Conservation (phyloP, 2,113 vertebrate species). For the Paratilapia polleni region DNA sequence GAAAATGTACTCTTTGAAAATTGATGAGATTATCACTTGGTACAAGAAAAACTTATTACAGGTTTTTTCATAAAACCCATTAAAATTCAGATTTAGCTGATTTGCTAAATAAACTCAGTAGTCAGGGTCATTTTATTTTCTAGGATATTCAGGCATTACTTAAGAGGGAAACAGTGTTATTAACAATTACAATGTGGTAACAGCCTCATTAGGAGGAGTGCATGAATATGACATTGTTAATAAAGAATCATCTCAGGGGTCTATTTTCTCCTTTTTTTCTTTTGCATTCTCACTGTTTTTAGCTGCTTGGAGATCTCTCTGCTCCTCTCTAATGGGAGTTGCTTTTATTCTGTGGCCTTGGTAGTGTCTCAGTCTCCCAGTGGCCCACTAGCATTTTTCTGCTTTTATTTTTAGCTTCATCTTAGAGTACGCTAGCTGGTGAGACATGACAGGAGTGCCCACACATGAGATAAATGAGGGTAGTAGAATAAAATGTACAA, state of each 20-base stretch:
- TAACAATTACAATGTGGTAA: neutral
- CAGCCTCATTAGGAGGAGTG: neutral
- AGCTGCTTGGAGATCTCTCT: neutral
- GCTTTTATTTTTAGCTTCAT: constrained; percentile 59
- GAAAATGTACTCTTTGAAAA: too few species aligned
- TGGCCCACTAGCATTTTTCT: constrained; percentile 35
- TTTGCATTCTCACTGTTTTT: constrained; percentile 16
- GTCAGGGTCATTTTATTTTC: neutral
- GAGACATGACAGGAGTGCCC: constrained; percentile 42
- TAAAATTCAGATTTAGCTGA: neutral
- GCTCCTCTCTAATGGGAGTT: neutral
- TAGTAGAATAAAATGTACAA: constrained; percentile 5
- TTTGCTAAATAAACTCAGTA: neutral
- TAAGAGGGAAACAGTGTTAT: constrained; percentile 3
- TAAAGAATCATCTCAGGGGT: neutral
- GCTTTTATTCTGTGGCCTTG: neutral
- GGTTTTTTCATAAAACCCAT: neutral
- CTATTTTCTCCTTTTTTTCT: neutral
- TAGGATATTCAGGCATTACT: neutral
- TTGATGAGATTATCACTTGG: neutral
- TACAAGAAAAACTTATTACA: neutral
- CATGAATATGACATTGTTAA: constrained; percentile 6
- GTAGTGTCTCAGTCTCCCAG: constrained; percentile 30
- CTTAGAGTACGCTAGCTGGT: constrained; percentile 17
- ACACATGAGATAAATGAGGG: constrained; percentile 13